Evolutionary conservation across 2,888 invertebrate genomes (phyloP), one percentile per base, ranked within the genome.

Genomic region (Orthonevra nobilis): DNA sequence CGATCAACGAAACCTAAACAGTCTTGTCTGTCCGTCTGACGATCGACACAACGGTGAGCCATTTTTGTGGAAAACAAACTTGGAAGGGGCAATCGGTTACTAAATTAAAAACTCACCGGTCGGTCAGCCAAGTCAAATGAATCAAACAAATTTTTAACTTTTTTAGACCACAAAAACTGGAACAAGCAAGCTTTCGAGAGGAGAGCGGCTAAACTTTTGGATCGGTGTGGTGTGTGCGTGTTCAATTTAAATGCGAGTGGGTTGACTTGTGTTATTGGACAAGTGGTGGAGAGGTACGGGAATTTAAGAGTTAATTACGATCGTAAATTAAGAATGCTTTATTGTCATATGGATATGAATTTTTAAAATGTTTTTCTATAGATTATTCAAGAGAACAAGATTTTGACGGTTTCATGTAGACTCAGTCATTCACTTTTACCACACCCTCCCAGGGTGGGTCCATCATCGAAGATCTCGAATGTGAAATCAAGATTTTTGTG

Each of bases 281-380:
- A n/a, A n/a, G n/a, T n/a, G 36, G 58, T 52, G 72, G 50, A 58
- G 52, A 70, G 34, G 68, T 38, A 36, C 32, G 74, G 68, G 54
- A 68, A 69, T 63, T 73, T 61, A 66, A 79, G 54, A 66, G 40
- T 73, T 79, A 79, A 79, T 79, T 73, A 66, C 48, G 17, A 40
- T 61, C 66, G 58, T 79, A 66, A 79, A 79, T 79, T 54, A 66
- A 20, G 60, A 79, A 79, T 79, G 79, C 79, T 79, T 79, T 79
- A 79, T 79, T 79, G 73, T 79, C 73, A 73, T 54, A 72, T 72
- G 77, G 60, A 66, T 66, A 79, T 79, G 79, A 73, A 79, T n/a
- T 72, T 66, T 79, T 79, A 64, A 79, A 74, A 61, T 48, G 61
- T 44, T 64, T n/a, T n/a, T n/a, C n/a, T n/a, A n/a, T n/a, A n/a